Conservation (phyloP, 1,140 invertebrate genomes). For the Penaeus chinensis region DNA sequence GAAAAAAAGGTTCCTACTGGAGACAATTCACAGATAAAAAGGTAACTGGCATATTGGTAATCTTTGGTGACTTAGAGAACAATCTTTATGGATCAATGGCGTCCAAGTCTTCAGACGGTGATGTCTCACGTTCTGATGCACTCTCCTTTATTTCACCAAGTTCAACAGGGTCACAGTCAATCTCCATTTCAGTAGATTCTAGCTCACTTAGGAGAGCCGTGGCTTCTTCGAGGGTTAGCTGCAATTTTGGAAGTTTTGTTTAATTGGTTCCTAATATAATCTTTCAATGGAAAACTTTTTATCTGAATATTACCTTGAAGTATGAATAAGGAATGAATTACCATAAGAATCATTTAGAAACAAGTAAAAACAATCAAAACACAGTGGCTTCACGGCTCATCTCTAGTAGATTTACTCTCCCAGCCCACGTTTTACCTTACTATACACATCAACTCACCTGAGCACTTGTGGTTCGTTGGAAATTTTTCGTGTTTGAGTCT, state of each 20-base stretch:
- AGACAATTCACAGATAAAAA: too few species aligned
- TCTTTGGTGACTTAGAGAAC: constrained; percentile 18
- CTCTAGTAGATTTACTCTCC: neutral
- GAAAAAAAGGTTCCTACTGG: too few species aligned
- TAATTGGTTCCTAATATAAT: neutral
- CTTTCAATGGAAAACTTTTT: too few species aligned
- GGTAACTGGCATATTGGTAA: neutral
- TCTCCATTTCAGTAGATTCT: constrained; percentile 62
- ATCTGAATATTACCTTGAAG: constrained; percentile 11
- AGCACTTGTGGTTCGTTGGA: constrained; percentile 71
- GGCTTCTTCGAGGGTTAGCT: constrained; percentile 65
- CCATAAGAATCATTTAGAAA: neutral
- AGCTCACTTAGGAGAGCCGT: constrained; percentile 64
- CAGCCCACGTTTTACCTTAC: neutral
- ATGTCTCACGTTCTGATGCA: constrained; percentile 46
- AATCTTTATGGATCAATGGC: constrained; percentile 50
- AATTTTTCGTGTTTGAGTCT: constrained; percentile 70
- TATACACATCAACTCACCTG: constrained; percentile 66
- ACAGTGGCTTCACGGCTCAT: neutral
- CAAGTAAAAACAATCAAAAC: neutral
- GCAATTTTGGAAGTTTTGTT: constrained; percentile 23
- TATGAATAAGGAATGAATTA: neutral
- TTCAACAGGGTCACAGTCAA: constrained; percentile 60
- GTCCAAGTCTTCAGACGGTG: constrained; percentile 51
- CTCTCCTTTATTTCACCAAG: constrained; percentile 63